A percentile compares a stretch with the other conserved stretches of the same genome.
Conservation (phyloP, 2,113 vertebrate species). For the Gavialis gangeticus region DNA sequence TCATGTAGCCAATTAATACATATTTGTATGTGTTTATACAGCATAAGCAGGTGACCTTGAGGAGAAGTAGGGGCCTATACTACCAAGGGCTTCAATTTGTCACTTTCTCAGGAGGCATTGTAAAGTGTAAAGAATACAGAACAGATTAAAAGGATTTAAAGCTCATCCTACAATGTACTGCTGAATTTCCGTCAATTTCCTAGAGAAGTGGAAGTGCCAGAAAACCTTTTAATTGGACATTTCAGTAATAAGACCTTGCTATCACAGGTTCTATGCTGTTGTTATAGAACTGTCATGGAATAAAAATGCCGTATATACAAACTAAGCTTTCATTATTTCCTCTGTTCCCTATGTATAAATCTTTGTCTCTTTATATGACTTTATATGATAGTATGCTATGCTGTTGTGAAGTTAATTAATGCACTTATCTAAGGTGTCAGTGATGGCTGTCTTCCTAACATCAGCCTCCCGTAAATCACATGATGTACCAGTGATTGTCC, state of each 20-base stretch:
- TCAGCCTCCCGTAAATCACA: too few species aligned
- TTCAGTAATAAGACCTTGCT: not conserved
- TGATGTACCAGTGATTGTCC: too few species aligned
- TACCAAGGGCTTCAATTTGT: not conserved
- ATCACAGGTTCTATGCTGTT: not conserved
- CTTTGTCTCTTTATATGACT: too few species aligned
- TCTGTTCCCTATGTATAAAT: not conserved
- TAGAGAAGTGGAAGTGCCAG: not conserved
- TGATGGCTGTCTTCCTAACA: too few species aligned
- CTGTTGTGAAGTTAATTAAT: too few species aligned
- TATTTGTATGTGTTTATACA: not conserved
- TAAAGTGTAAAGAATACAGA: not conserved
- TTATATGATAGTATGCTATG: too few species aligned
- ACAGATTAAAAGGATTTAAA: not conserved
- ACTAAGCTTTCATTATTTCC: slow-evolving; percentile 7
- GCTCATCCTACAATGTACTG: not conserved
- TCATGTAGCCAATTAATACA: not conserved
- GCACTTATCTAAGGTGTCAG: too few species aligned
- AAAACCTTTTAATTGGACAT: not conserved
- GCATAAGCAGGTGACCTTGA: too few species aligned
- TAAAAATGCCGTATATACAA: not conserved
- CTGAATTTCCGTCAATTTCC: not conserved
- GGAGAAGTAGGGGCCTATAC: not conserved
- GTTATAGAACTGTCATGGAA: not conserved
- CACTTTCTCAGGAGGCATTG: not conserved